Evolutionary conservation across 2,888 invertebrate species (phyloP).

Genomic region (Lasioglossum figueresi): DNA sequence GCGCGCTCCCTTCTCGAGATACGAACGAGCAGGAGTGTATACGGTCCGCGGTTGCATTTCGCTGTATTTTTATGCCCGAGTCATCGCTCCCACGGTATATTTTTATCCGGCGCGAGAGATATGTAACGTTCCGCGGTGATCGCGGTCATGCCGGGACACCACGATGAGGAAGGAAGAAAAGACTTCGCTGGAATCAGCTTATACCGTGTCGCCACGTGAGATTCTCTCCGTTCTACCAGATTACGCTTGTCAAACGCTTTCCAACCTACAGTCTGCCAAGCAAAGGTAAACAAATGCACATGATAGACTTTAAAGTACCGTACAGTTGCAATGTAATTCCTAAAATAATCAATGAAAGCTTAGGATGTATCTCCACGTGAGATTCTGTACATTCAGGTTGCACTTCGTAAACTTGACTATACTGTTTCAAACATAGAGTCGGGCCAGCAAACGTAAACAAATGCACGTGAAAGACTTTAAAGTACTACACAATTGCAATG

Average conservation of each 20-base stretch:
- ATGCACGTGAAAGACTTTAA: no score
- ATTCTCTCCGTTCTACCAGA: neutral
- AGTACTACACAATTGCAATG: no score
- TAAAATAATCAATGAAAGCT: no score
- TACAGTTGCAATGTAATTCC: no score
- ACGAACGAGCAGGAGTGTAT: conserved; percentile 47
- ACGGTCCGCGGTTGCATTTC: conserved; percentile 78
- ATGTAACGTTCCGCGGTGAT: conserved; percentile 70
- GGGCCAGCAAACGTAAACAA: no score
- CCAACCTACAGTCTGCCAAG: no score
- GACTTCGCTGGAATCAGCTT: conserved; percentile 4
- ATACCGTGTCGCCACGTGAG: neutral
- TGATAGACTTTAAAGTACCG: no score
- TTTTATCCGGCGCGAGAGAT: conserved; percentile 79
- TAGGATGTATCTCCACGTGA: no score
- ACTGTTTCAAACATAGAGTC: no score
- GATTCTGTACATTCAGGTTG: no score
- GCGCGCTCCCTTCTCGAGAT: conserved; percentile 43
- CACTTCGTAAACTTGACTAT: no score
- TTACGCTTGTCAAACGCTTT: neutral
- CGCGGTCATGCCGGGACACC: conserved; percentile 45
- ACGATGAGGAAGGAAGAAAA: conserved; percentile 37
- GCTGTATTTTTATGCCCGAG: conserved; percentile 83
- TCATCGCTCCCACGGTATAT: conserved; percentile 84
- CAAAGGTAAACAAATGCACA: no score